Evolutionary conservation across 2,797 vertebrate species (phyloP), one percentile per base, ranked within the genome.

Genomic region (Phalloptychus januarius): DNA sequence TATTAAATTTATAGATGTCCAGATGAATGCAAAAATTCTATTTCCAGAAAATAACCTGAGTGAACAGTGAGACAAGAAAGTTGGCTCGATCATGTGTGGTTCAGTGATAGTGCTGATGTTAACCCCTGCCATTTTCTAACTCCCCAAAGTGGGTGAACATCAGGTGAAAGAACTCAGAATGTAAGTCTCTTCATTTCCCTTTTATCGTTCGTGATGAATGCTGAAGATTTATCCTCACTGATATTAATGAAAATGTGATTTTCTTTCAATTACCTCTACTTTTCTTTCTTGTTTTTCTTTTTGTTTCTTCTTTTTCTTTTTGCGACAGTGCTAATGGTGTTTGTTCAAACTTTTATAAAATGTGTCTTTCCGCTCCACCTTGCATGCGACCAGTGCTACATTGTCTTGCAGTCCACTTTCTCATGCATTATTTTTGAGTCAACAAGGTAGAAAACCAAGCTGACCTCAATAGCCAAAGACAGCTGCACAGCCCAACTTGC

Each of bases 381-480:
- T 12, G 48, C 38, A 25, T 74, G 82, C 50, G 23, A 77, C 52
- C 70, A 23, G 40, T 42, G 45, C 73, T 70, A 65, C 52, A 36
- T 80, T 86, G 81, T 86, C 76, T 91, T 78, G 40, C 75, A 82
- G 87, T 88, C 84, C 54, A 83, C 79, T 87, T 82, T 90, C 81
- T 91, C 72, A 78, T 74, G 74, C n/a, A n/a, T n/a, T 84, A 74
- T 88, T 88, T 83, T 85, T 89, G 75, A 88, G 79, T 75, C 83
- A 85, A 88, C 85, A 88, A 82, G 12, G 25, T 72, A 79, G 75
- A 92, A 91, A 88, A 77, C 79, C 75, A 86, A 83, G 42, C 74
- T 93, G 93, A 93, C 90, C 92, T 92, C 90, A 93, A 92, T 93
- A 85, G 83, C 67, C 88, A 82, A 86, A 89, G 93, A 94, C 91